Percentiles rank a stretch among this genome's conserved stretches.
These are phyloP conservation scores for Falco novaeseelandiae DNA, from an alignment of 2,797 vertebrate species.

Conservation along the genomic window DNA sequence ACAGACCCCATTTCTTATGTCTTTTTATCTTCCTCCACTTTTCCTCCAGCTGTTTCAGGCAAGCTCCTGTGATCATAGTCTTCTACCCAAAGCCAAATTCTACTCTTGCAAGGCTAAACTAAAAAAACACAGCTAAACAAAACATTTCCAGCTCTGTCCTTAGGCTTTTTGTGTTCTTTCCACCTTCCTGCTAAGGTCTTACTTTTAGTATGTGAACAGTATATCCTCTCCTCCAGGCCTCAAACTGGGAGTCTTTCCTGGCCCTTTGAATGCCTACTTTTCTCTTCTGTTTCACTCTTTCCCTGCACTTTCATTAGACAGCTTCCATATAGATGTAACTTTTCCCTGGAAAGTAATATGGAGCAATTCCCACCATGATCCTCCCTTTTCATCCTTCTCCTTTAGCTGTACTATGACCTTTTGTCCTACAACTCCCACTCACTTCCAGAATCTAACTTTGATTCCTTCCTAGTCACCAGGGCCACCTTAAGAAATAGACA, in stretches of 20 bases:
- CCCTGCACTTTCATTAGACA: not conserved
- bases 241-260: not conserved
- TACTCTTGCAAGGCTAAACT: not conserved
- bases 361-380: conserved; percentile 24
- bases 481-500: not conserved
- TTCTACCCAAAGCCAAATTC: not conserved
- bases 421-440: not conserved
- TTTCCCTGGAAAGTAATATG: not conserved
- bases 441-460: not conserved
- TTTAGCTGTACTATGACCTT: not conserved
- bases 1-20: not conserved
- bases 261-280: not conserved
- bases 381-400: not conserved
- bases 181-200: not conserved
- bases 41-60: not conserved
- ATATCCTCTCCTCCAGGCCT: not conserved
- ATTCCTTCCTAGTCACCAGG: not conserved
- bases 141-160: not conserved
- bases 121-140: not conserved
- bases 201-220: not conserved
- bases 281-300: not conserved
- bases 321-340: not conserved
- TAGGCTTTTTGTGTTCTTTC: not conserved
- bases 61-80: not conserved
- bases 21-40: not conserved